Base-by-base conservation (phyloP, 2,113 vertebrate species). In the Perccottus glenii region DNA sequence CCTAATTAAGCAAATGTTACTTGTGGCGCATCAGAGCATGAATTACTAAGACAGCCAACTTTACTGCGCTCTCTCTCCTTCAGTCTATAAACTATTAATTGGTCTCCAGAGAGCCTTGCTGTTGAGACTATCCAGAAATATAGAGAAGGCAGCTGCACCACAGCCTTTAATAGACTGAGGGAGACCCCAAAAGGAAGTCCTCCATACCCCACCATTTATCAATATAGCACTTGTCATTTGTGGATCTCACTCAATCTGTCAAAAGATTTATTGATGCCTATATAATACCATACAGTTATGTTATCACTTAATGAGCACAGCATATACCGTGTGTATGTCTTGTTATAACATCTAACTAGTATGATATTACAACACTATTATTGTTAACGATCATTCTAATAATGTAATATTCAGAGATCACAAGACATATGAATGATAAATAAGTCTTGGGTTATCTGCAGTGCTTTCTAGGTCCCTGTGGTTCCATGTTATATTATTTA, bases 51-150 rank as follows among this genome's bases (percentile, higher is more conserved):
- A 88, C 82, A 76, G 85, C 83, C 88, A 82, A 90, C 84, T 88
- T 82, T 73, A 78, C 82, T 60, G 77, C 80, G 67, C 76, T 57
- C 76, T 57, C 63, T 82, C 84, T 83, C 73, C 75, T 81, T 78
- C 86, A 82, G 77, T 81, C 82, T 86, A 83, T 83, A 83, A 91
- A 90, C 80, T 89, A 87, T 88, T 91, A 91, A 92, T 91, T 93
- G 89, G 91, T 90, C 90, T 90, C 89, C 45, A 4, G 87, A 86
- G 90, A 91, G 67, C 16, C 48, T 64, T 35, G 61, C 72, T 84
- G 79, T 86, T 90, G 84, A 86, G 90, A 85, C 83, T 78, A 80
- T 86, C 89, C 81, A 84, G 78, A 84, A 85, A 88, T 71, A 77
- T 81, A 67, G 78, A 85, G 69, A 87, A 71, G 69, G 67, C 40